Evolutionary conservation across 2,113 vertebrate genomes (phyloP), one percentile per base, ranked within the genome.

Genomic region (Microcebus ravelobensis): DNA sequence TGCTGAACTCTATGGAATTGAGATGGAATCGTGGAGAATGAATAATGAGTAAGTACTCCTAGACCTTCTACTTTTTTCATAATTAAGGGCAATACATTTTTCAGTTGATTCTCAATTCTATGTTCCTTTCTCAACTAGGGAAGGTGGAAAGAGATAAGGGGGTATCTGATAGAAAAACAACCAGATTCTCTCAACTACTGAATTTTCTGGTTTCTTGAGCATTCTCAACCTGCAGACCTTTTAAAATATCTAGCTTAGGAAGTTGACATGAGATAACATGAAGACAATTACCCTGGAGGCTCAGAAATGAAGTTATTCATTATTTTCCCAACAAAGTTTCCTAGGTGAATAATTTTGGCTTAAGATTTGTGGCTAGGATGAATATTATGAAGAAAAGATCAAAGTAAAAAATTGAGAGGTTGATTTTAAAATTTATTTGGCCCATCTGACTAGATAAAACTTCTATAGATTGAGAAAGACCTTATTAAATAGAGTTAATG

Each of bases 41-140:
- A 90, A 57, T 87, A 61, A 79, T 52, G 12, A 94, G 29, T 27
- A 67, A 61, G 10, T 23, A 65, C 45, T 81, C 45, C 71, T 14
- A 77, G 67, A 34, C 34, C 36, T 81, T 21, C 15, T 59, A 10
- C 31, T 87, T 67, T 84, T 67, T 55, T 55, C 57, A 45, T 55
- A 90, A 73, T 77, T 87, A 88, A 94, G 20, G 21, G 5, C 27
- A 96, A 42, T 73, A 55, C 59, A 65, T 71, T 90, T 95, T 87
- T 77, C 59, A 55, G 9, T 50, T 65, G 27, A 74, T 63, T 87
- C 77, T 77, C 50, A 77, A 20, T 86, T 84, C 18, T 86, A 31
- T 88, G 31, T 11, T 6, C 2, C 17, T 59, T 82, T 89, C 42
- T 39, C 29, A 70, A 82, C 17, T 23, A 89, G 13, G 83, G 23